phyloP scores from a whole-genome alignment of 2,888 invertebrate genomes.

The Galeopsomyia nigrocyanea region DNA sequence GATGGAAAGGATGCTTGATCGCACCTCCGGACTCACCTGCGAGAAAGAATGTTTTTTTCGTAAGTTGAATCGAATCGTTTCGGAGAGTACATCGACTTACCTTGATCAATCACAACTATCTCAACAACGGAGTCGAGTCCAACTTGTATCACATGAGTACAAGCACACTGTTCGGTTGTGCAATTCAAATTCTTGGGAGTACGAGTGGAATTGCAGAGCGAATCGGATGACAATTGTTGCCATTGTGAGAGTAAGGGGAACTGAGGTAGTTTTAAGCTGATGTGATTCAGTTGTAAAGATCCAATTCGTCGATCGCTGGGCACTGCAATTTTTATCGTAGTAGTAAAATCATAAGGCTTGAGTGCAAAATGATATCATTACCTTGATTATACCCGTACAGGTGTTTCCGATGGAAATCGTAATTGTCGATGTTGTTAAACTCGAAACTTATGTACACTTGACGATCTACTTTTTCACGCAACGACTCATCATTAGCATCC shows the following conservation, averaged over 20 bases:
- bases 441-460: conserved; percentile 91
- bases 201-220: conserved; percentile 83
- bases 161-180: conserved; percentile 82
- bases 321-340: background rate
- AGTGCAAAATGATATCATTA: conserved; percentile 58
- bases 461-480: conserved; percentile 75
- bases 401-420: conserved; percentile 81
- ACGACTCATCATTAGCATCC: conserved; percentile 74
- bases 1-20: conserved; percentile 89
- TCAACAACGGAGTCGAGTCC: conserved; percentile 82
- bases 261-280: conserved; percentile 82
- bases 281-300: conserved; percentile 90
- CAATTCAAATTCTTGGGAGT: conserved; percentile 73
- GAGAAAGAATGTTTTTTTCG: too few species aligned
- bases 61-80: too few species aligned
- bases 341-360: background rate
- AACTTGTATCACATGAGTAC: conserved; percentile 82
- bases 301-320: conserved; percentile 70
- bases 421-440: conserved; percentile 87
- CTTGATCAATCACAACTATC: conserved; percentile 86
- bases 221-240: conserved; percentile 73
- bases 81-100: conserved; percentile 55
- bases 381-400: conserved; percentile 83
- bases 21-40: too few species aligned
- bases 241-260: conserved; percentile 80